Base-by-base conservation (phyloP, 2,113 vertebrate genomes). In the Todiramphus chloris region DNA sequence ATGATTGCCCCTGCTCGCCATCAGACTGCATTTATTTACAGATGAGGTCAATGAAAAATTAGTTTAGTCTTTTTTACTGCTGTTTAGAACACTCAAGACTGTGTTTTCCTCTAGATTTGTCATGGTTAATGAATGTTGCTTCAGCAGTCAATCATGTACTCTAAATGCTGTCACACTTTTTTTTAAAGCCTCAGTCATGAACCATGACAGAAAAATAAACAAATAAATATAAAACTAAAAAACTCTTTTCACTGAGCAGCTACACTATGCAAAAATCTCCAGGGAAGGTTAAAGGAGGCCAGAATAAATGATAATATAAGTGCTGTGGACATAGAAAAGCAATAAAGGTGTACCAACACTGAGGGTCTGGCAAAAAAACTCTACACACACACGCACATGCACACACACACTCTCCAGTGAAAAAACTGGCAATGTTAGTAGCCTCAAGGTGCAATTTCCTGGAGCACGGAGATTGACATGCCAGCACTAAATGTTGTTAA, bases 121-220 rank as follows among this genome's bases (percentile, higher is more conserved):
- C 98, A 98, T 97, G 98, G 98, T 98, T 98, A 98, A 98, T 98
- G 98, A 98, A 98, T 97, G 98, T 98, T 97, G 97, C 98, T 97
- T 91, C 95, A 98, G 97, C 98, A 98, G 98, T 98, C 98, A 98
- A 98, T 98, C 98, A 98, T 97, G 97, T 92, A 92, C 97, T 97
- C 97, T 97, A 98, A 98, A 98, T 98, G 98, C 97, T 97, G 97
- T 98, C 98, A 98, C 98, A 97, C 98, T 98, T 98, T 98, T 97
- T 98, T 97, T 97, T 97, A 97, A 98, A 98, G 97, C 95, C 98
- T 98, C 98, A 98, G 98, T 98, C 97, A 98, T 98, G 97, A 98
- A 98, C 98, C 98, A 97, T 98, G 98, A 99, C 98, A 98, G 98
- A 98, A 98, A 99, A 98, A 98, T 98, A 99, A 99, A 99, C 98